phyloP scores from a whole-genome alignment of 2,113 vertebrate genomes.

The Azemiops feae region DNA sequence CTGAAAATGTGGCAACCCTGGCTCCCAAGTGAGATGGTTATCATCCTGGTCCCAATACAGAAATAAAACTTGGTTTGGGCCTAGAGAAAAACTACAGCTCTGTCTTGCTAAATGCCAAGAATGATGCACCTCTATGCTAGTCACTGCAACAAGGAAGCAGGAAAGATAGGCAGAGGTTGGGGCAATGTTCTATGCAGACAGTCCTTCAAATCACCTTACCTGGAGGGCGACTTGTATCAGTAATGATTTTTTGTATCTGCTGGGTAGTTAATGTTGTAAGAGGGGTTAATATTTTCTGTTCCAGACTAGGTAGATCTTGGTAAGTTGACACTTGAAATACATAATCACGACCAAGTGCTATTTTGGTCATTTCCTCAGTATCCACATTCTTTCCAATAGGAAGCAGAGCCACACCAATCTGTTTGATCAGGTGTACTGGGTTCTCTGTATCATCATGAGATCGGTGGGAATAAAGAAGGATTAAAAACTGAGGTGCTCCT shows the following conservation, averaged over 20 bases:
- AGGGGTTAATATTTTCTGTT: conserved; percentile 78
- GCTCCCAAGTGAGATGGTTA: background rate
- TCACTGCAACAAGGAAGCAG: background rate
- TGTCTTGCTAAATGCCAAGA: background rate
- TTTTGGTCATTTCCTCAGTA: conserved; percentile 76
- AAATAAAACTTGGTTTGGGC: background rate
- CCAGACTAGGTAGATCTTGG: conserved; percentile 77
- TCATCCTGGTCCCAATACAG: background rate
- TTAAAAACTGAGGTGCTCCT: conserved; percentile 88
- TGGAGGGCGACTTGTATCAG: background rate
- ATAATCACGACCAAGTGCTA: conserved; percentile 83
- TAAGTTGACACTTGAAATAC: conserved; percentile 80
- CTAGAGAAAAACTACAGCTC: background rate
- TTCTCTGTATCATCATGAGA: conserved; percentile 81
- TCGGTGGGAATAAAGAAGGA: conserved; percentile 83
- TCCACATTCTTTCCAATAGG: conserved; percentile 79
- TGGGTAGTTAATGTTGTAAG: conserved; percentile 76
- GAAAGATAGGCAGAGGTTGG: background rate
- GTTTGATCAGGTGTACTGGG: conserved; percentile 79
- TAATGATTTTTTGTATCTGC: conserved; percentile 63
- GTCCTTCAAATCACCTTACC: conserved; percentile 54
- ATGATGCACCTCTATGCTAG: background rate
- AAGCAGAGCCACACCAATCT: conserved; percentile 77
- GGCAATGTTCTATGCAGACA: background rate
- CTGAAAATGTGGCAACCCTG: background rate